Base-by-base conservation (phyloP, 2,888 invertebrate species). In the Cataglyphis cursor region DNA sequence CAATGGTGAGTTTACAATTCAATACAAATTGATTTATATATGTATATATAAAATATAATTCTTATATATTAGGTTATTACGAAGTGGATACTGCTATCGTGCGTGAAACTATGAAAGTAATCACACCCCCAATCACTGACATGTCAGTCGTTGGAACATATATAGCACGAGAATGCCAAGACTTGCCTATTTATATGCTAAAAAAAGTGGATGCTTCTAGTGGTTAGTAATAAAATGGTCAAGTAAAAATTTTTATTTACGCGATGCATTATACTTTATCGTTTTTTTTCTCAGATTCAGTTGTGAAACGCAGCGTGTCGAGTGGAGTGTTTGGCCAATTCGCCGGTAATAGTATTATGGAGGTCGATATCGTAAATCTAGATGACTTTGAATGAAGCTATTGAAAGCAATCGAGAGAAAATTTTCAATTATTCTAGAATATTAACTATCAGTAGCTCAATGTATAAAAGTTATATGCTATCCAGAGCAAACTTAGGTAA, bases 71-170 rank as follows among this genome's bases (percentile, higher is more conserved):
- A 95, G 96, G 97, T 12, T 97, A 97, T 93, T 98, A 98, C 94
- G 96, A 97, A 92, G 97, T 98, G 66, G 97, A 98, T 93, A 97
- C 98, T 62, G 96, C 96, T 88, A 96, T 97, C 87, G 97, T 98
- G 64, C 96, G 97, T 85, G 96, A 97, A 91, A 96, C 97, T 57
- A 97, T 98, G 97, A 96, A 96, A 76, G 97, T 98, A 2, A 95
- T 97, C 31, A 95, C 96, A 72, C 98, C 98, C 3, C 96, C 97
- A 18, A 95, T 98, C 72, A 96, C 96, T 24, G 97, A 97, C 93
- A 93, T 96, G 28, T 95, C 96, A 24, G 95, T 95, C 85, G 95
- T 97, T 84, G 98, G 98, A 24, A 95, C 96, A 84, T 97, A 97
- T 92, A 98, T 98, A 92, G 96, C 96, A 85, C 96, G 96, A 51